Conservation (phyloP, 2,888 invertebrate genomes). For the Galerucella calmariensis region DNA sequence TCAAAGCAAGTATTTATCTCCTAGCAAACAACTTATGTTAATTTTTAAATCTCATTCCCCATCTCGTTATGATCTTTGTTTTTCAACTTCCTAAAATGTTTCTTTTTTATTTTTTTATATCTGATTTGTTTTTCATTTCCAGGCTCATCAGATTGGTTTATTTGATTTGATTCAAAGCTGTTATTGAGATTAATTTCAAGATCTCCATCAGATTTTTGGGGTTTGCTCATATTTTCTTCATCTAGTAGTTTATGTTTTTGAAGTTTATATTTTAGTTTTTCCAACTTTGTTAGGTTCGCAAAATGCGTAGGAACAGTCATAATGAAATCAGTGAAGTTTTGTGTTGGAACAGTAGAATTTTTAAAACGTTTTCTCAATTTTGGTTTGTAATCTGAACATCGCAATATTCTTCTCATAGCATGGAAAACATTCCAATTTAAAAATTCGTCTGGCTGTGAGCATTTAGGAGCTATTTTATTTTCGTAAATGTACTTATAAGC, state of each 20-base stretch:
- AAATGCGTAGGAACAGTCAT: constrained; percentile 17
- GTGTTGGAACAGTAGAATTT: constrained; percentile 24
- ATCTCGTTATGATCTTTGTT: constrained; percentile 30
- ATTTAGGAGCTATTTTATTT: constrained; percentile 72
- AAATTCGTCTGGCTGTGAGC: constrained; percentile 69
- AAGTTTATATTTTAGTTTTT: constrained; percentile 47
- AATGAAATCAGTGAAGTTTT: constrained; percentile 7
- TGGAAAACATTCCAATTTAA: constrained; percentile 73
- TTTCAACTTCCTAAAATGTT: constrained; percentile 21
- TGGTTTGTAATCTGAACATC: constrained; percentile 64
- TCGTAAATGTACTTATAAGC: constrained; percentile 67
- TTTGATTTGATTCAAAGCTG: constrained; percentile 20
- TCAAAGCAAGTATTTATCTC: background rate
- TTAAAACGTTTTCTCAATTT: constrained; percentile 55
- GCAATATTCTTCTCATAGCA: constrained; percentile 70
- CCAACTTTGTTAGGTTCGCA: constrained; percentile 39
- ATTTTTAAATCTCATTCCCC: constrained; percentile 35
- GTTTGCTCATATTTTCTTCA: constrained; percentile 10
- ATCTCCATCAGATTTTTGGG: constrained; percentile 17
- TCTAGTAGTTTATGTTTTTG: constrained; percentile 38
- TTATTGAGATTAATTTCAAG: constrained; percentile 20
- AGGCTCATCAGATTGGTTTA: constrained; percentile 3
- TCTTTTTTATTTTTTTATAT: constrained; percentile 26
- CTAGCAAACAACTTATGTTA: background rate
- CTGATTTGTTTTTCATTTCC: constrained; percentile 24